Evolutionary conservation across 1,140 invertebrate genomes (phyloP).

Genomic region (Geopemphigus sp.): DNA sequence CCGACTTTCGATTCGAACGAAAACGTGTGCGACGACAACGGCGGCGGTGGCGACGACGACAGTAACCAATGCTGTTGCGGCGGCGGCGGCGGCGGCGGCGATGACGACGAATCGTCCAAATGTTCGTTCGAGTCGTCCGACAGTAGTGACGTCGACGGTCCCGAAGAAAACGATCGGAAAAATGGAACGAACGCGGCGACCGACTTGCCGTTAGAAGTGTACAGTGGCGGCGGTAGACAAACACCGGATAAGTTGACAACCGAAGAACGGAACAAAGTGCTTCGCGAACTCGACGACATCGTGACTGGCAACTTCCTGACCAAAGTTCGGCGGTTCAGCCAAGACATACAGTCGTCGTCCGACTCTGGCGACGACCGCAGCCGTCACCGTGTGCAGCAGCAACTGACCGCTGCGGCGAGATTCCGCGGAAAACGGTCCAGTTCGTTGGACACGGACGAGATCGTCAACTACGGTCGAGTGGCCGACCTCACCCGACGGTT

Average conservation of each 20-base stretch:
- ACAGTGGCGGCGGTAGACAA: neutral
- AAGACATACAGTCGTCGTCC: neutral
- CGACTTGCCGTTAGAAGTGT: neutral
- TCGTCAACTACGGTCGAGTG: constrained; percentile 59
- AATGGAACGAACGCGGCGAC: neutral
- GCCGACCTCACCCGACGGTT: constrained; percentile 64
- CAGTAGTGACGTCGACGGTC: neutral
- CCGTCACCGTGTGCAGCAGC: neutral
- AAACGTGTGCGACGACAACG: neutral
- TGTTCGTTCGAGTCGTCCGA: neutral
- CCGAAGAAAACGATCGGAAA: neutral
- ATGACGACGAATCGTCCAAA: neutral
- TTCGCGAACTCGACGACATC: constrained; percentile 60
- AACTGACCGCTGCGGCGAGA: neutral
- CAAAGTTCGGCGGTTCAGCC: constrained; percentile 25
- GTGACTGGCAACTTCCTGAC: constrained; percentile 50
- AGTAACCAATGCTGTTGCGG: constrained; percentile 4
- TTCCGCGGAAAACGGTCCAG: constrained; percentile 25
- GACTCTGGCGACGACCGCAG: neutral
- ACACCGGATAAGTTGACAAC: constrained; percentile 54
- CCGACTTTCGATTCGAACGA: neutral
- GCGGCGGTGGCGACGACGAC: neutral
- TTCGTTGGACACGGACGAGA: constrained; percentile 29
- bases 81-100: neutral
- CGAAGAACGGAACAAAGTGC: constrained; percentile 58